Evolutionary conservation across 2,888 invertebrate species (phyloP).

Genomic region (Pristionchus arcanus): DNA sequence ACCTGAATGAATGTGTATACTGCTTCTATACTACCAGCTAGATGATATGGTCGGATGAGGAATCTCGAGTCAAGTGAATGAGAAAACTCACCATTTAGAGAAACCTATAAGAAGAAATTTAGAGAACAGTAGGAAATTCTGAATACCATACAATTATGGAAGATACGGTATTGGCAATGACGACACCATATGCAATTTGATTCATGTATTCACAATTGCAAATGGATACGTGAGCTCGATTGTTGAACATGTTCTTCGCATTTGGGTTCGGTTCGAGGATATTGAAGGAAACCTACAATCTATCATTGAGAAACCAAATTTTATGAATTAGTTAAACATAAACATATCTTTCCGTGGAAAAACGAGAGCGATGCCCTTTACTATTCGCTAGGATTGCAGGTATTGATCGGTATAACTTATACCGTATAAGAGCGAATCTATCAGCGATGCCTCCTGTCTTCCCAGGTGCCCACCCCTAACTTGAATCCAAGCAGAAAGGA

Average conservation of each 20-base stretch:
- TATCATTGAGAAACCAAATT: too few species aligned
- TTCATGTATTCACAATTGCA: background rate
- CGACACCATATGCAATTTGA: background rate
- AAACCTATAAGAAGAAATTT: background rate
- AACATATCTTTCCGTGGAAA: too few species aligned
- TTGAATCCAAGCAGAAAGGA: too few species aligned
- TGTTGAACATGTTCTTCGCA: background rate
- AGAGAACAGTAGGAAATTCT: background rate
- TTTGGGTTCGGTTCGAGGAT: background rate
- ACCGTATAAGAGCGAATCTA: too few species aligned
- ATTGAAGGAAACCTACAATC: constrained; percentile 22
- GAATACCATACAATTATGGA: background rate
- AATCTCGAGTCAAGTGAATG: background rate
- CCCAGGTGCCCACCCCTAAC: too few species aligned
- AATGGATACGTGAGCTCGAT: background rate
- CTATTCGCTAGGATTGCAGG: too few species aligned
- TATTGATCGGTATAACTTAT: too few species aligned
- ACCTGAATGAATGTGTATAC: constrained; percentile 17
- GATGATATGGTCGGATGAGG: background rate
- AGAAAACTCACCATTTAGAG: background rate
- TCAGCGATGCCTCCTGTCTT: too few species aligned
- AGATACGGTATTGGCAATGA: too few species aligned
- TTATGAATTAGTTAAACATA: too few species aligned
- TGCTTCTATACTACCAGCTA: constrained; percentile 8
- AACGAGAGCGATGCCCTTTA: too few species aligned